Evolutionary conservation across 2,888 invertebrate species (phyloP), one percentile per base, ranked within the genome.

Genomic region (Thyatira batis): DNA sequence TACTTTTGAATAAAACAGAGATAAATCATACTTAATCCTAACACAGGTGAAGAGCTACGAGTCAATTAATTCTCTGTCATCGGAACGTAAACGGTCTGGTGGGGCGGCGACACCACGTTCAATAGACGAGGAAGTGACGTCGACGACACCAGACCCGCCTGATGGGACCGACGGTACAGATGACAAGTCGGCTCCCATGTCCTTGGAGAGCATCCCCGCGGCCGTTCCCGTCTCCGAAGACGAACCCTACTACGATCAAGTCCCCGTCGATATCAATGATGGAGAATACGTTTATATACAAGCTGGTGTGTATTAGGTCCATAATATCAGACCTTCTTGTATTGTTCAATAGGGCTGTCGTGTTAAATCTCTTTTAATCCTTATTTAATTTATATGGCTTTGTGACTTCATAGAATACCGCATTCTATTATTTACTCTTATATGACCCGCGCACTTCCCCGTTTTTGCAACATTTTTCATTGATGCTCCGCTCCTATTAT

Each of bases 231-330:
- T 73, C 5, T 65, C 77, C 3, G 92, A 92, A 54, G 94, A 94
- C 66, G 95, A 95, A 71, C 95, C 95, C 0, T 95, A 94, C 70
- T 95, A 95, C 70, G 95, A 95, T 72, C 94, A 94, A 76, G 95
- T 95, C 49, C 95, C 95, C 0, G 89, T 94, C 49, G 95, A 95
- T 61, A 92, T 93, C 49, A 92, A 92, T 61, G 94, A 94, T 65
- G 95, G 95, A 52, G 95, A 96, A 90, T 95, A 95, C 78, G 95
- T 95, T 63, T 95, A 95, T 72, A 94, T 96, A 58, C 95, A 95
- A 89, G 94, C 95, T 54, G 94, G 95, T 85, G 86, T 89, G 69
- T 8, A 80, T 75, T 50, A 66, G 50, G n/a, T 20, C 5, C n/a
- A n/a, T n/a, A n/a, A n/a, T n/a, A n/a, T n/a, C n/a, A n/a, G n/a